Conservation (phyloP, 2,113 vertebrate genomes). For the Xiphorhynchus elegans region DNA sequence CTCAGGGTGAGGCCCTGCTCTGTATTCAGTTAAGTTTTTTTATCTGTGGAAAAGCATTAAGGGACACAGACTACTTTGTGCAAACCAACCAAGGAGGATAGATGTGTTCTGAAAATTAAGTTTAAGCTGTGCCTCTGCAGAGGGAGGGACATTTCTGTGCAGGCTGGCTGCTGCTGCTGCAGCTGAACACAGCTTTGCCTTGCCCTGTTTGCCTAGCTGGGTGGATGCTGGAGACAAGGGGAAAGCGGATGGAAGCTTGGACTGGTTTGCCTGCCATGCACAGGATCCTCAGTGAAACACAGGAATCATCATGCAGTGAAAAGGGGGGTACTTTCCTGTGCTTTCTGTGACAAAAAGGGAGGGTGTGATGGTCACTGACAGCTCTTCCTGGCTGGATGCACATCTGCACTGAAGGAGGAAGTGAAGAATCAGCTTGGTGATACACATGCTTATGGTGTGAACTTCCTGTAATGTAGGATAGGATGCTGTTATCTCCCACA, state of each 20-base stretch:
- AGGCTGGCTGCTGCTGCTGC: neutral
- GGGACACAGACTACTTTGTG: neutral
- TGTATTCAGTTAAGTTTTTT: neutral
- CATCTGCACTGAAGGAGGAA: neutral
- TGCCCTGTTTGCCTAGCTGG: neutral
- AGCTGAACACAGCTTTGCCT: neutral
- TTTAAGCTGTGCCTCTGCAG: neutral
- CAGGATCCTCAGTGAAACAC: neutral
- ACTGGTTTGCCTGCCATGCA: fast-evolving
- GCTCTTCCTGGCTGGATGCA: neutral
- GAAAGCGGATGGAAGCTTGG: neutral
- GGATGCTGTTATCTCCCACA: neutral
- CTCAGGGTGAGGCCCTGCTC: neutral
- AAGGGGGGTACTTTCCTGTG: neutral
- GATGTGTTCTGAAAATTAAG: neutral
- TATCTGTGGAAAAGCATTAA: neutral
- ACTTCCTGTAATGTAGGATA: neutral
- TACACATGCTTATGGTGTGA: fast-evolving
- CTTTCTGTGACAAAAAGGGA: neutral
- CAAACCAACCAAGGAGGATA: neutral
- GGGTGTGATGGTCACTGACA: neutral
- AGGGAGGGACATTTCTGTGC: fast-evolving
- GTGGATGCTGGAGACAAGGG: neutral
- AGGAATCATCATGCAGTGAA: neutral
- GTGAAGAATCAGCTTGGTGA: fast-evolving